Evolutionary conservation across 2,888 invertebrate species (phyloP).

Genomic region (Pandemis corylana): DNA sequence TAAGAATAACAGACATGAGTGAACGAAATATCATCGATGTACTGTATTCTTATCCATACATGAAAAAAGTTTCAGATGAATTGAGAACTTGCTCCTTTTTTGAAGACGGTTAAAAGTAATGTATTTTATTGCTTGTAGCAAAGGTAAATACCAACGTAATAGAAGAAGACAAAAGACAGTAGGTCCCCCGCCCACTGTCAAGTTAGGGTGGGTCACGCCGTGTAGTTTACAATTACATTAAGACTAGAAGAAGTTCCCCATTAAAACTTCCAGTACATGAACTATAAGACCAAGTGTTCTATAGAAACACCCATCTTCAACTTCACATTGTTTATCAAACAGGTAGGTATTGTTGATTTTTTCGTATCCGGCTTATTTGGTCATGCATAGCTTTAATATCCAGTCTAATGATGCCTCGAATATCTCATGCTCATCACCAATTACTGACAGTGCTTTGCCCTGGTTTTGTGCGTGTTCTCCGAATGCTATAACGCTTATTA

Average conservation of each 20-base stretch:
- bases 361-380: constrained; percentile 37
- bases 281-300: neutral
- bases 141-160: too few species aligned
- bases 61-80: too few species aligned
- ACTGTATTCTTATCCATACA: too few species aligned
- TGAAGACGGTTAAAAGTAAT: too few species aligned
- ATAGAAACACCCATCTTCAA: constrained; percentile 18
- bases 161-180: too few species aligned
- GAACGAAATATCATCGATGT: too few species aligned
- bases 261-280: neutral
- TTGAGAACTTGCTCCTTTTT: too few species aligned
- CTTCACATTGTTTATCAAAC: constrained; percentile 22
- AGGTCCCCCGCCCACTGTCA: too few species aligned
- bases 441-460: constrained; percentile 13
- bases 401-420: constrained; percentile 24
- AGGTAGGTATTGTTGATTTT: constrained; percentile 18
- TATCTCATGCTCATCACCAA: constrained; percentile 37
- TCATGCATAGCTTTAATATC: constrained; percentile 35
- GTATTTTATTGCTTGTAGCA: too few species aligned
- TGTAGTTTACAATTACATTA: neutral
- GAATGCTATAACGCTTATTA: neutral
- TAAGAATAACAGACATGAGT: too few species aligned
- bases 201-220: too few species aligned
- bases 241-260: neutral
- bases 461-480: neutral